Conservation (phyloP, 1,140 invertebrate species). For the Rhyacophila brunnea region DNA sequence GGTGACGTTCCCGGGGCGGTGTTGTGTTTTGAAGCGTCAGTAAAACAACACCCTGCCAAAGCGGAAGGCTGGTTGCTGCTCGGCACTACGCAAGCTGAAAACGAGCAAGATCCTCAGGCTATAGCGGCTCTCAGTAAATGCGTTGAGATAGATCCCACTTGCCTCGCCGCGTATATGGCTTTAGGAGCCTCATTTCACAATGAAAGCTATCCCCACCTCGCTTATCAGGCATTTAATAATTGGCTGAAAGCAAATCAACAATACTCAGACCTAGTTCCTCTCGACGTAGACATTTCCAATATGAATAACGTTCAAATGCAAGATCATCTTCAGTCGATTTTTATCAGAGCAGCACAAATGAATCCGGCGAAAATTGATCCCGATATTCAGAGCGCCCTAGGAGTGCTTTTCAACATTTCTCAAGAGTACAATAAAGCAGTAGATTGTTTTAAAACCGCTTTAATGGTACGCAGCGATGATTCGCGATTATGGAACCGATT, state of each 20-base stretch:
- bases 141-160: slow-evolving; percentile 76
- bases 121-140: slow-evolving; percentile 88
- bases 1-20: slow-evolving; percentile 95
- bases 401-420: slow-evolving; percentile 92
- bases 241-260: slow-evolving; percentile 87
- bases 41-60: slow-evolving; percentile 79
- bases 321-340: slow-evolving; percentile 72
- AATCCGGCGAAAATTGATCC: slow-evolving; percentile 79
- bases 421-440: slow-evolving; percentile 94
- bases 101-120: slow-evolving; percentile 78
- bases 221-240: slow-evolving; percentile 68
- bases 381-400: slow-evolving; percentile 94
- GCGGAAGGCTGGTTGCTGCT: slow-evolving; percentile 79
- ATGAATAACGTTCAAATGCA: slow-evolving; percentile 47
- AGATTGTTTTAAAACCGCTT: slow-evolving; percentile 91
- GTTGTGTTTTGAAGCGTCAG: slow-evolving; percentile 94
- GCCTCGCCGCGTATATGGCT: slow-evolving; percentile 83
- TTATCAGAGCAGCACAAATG: slow-evolving; percentile 80
- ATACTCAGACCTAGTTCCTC: slow-evolving; percentile 71
- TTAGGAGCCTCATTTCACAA: slow-evolving; percentile 95
- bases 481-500: slow-evolving; percentile 95
- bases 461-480: slow-evolving; percentile 83
- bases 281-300: slow-evolving; percentile 48
- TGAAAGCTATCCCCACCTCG: slow-evolving; percentile 80
- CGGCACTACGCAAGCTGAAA: slow-evolving; percentile 88